phyloP scores from a whole-genome alignment of 2,113 vertebrate species.

The Ornithorhynchus anatinus region DNA sequence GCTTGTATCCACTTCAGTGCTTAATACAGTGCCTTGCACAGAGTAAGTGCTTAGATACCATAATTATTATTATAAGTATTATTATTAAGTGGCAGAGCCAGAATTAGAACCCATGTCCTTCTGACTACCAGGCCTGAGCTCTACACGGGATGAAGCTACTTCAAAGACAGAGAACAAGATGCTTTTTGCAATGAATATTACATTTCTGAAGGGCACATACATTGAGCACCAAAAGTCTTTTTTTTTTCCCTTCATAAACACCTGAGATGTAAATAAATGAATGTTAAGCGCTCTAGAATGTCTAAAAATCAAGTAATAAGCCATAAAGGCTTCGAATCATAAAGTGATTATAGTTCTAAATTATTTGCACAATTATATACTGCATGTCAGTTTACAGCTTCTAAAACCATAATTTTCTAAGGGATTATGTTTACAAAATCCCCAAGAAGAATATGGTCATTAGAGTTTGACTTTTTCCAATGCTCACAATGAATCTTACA shows the following conservation, averaged over 20 bases:
- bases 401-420: not conserved
- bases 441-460: not conserved
- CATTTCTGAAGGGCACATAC: accelerated
- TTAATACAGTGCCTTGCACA: too few relatives aligned
- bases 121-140: too few relatives aligned
- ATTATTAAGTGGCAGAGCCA: too few relatives aligned
- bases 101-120: too few relatives aligned
- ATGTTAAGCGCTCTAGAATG: not conserved
- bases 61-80: too few relatives aligned
- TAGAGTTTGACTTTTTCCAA: accelerated
- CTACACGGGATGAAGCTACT: too few relatives aligned
- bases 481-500: not conserved
- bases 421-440: conserved; percentile 11
- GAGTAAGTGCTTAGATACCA: too few relatives aligned
- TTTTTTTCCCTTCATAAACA: too few relatives aligned
- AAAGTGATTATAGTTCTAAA: not conserved
- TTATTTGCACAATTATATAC: not conserved
- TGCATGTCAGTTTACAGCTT: not conserved
- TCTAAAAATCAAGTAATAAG: not conserved
- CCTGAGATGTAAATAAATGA: too few relatives aligned
- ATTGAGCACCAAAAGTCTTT: too few relatives aligned
- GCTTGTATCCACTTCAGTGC: too few relatives aligned
- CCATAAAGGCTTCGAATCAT: not conserved
- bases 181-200: not conserved
- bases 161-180: too few relatives aligned